Percentiles rank a stretch among this genome's conserved stretches.
phyloP scores from a whole-genome alignment of 2,797 vertebrate genomes.

The Alectoris magna region DNA sequence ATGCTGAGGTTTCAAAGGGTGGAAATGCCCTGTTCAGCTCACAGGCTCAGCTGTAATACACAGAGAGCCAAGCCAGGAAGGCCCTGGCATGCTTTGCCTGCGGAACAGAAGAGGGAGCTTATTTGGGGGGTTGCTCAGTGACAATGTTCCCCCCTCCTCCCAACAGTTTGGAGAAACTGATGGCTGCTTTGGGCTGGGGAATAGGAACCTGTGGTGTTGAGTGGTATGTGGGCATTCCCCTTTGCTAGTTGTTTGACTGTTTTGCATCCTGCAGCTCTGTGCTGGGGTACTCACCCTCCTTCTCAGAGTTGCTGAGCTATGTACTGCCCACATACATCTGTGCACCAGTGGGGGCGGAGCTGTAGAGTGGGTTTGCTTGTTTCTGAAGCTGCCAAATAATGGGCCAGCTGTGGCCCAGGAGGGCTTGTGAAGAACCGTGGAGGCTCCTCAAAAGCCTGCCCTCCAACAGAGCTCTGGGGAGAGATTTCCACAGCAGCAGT shows the following conservation, averaged over 20 bases:
- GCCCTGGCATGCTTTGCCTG: not conserved
- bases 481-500: not conserved
- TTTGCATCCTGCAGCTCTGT: not conserved
- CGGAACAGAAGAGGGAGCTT: not conserved
- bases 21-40: not conserved
- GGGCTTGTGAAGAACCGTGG: fast-evolving
- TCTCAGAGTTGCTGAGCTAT: fast-evolving
- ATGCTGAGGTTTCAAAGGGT: not conserved
- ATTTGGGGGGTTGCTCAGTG: not conserved
- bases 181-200: not conserved
- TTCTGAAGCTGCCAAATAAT: not conserved
- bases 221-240: not conserved
- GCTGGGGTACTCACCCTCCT: not conserved
- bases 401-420: not conserved
- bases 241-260: not conserved
- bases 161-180: not conserved
- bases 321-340: fast-evolving
- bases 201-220: not conserved
- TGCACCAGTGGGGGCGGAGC: fast-evolving
- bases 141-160: not conserved
- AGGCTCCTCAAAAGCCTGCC: not conserved
- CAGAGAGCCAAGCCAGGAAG: not conserved
- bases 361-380: not conserved
- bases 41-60: not conserved
- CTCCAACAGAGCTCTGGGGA: not conserved